These are phyloP conservation scores for Ptychadena robeensis DNA, from an alignment of 2,797 vertebrate genomes.

Conservation along the genomic window DNA sequence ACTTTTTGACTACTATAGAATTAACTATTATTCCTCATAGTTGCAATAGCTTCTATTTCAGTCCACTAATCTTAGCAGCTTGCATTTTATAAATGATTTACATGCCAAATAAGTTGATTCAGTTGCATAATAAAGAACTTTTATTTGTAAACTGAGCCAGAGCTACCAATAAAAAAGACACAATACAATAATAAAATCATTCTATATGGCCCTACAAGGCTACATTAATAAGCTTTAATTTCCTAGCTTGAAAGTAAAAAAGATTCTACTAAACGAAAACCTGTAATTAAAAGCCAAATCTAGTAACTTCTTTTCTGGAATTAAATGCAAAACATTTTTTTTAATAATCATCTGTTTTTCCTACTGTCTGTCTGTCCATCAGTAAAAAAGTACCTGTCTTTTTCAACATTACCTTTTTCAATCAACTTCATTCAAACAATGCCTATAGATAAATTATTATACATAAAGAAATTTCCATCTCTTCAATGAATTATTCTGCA, in stretches of 20 bases:
- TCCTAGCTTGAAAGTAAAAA: not conserved
- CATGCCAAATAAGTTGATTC: constrained; percentile 13
- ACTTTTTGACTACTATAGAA: constrained; percentile 14
- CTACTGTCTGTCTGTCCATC: no score
- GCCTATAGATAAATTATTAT: no score
- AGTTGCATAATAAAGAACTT: not conserved
- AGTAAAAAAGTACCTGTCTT: no score
- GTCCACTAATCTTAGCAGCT: constrained; percentile 3
- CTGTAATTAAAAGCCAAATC: not conserved
- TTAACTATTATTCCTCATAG: constrained; percentile 15
- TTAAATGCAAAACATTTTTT: no score
- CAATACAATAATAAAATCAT: not conserved
- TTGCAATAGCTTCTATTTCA: not conserved
- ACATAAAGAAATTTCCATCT: no score
- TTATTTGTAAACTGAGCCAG: not conserved
- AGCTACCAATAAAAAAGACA: not conserved
- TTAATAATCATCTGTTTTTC: no score
- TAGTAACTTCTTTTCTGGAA: not conserved
- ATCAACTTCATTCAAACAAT: no score
- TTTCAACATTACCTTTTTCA: no score
- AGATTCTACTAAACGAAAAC: not conserved
- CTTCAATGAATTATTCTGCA: no score
- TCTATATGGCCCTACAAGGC: not conserved
- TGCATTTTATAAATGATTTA: not conserved
- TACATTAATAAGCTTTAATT: no score